Conservation (phyloP, 2,797 vertebrate species). For the Syngnathus rostellatus region DNA sequence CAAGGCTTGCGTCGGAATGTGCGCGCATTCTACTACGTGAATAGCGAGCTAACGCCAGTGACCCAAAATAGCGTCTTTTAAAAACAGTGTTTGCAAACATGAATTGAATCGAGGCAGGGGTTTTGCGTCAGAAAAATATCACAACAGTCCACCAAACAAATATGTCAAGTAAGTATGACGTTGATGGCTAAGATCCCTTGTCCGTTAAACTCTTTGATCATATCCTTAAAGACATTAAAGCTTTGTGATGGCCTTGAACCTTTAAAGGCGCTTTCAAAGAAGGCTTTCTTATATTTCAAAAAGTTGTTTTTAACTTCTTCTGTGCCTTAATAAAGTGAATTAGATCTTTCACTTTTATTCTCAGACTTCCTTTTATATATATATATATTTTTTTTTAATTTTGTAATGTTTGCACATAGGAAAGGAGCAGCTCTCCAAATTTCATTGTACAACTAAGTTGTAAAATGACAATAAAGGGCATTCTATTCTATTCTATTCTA, state of each 20-base stretch:
- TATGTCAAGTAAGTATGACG: too few species aligned
- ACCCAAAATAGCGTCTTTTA: slow-evolving; percentile 37
- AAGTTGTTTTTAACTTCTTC: background rate
- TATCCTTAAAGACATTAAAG: background rate
- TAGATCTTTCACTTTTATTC: too few species aligned
- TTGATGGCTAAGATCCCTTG: background rate
- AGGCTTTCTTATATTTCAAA: too few species aligned
- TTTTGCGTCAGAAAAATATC: background rate
- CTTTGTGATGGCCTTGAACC: background rate
- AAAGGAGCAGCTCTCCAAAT: too few species aligned
- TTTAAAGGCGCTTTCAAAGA: background rate
- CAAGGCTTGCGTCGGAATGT: slow-evolving; percentile 28
- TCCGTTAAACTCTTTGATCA: background rate
- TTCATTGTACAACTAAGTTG: too few species aligned
- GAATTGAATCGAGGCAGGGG: background rate
- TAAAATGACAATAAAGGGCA: too few species aligned
- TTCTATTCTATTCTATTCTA: too few species aligned
- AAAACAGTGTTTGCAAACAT: background rate
- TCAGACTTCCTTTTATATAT: too few species aligned
- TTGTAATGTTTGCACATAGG: too few species aligned
- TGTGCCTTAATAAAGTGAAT: background rate
- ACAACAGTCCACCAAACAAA: background rate
- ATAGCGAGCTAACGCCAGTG: slow-evolving; percentile 47
- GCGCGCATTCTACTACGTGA: slow-evolving; percentile 36
- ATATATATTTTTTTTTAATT: too few species aligned